Percentiles rank a stretch among this genome's conserved stretches.
Evolutionary conservation across 2,113 vertebrate species (phyloP).

Genomic region (Ptilorrhoa leucosticta): DNA sequence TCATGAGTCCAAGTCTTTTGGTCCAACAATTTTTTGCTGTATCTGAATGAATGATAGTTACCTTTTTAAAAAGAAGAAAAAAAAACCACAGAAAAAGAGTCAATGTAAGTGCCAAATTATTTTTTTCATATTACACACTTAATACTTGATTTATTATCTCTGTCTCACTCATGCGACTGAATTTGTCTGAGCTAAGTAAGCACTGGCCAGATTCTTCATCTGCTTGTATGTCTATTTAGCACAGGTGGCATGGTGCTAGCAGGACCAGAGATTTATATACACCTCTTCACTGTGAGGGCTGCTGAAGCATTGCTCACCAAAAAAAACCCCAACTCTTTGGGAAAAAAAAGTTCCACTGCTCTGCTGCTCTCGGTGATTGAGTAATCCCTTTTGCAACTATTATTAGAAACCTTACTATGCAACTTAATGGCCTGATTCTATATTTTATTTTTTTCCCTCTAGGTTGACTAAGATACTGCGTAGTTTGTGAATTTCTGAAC

Average conservation of each 20-base stretch:
- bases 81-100: not conserved
- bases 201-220: not conserved
- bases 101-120: accelerated
- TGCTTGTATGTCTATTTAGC: not conserved
- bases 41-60: not conserved
- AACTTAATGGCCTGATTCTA: not conserved
- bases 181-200: not conserved
- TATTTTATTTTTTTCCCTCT: not conserved
- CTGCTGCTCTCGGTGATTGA: not conserved
- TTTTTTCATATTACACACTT: not conserved
- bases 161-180: not conserved
- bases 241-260: not conserved
- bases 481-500: not conserved
- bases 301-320: not conserved
- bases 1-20: not conserved
- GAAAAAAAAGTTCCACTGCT: not conserved
- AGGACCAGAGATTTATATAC: not conserved
- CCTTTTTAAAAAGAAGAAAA: not conserved
- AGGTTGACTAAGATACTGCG: not conserved
- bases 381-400: not conserved
- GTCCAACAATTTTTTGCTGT: not conserved
- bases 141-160: not conserved
- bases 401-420: not conserved
- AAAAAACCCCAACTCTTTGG: not conserved
- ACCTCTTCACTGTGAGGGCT: not conserved